Percentiles rank a stretch among this genome's conserved stretches.
These are phyloP conservation scores for Pseudorhiza aurosa DNA, from an alignment of 30 jellyfish, hydroid and myxozoan species.

Conservation along the genomic window DNA sequence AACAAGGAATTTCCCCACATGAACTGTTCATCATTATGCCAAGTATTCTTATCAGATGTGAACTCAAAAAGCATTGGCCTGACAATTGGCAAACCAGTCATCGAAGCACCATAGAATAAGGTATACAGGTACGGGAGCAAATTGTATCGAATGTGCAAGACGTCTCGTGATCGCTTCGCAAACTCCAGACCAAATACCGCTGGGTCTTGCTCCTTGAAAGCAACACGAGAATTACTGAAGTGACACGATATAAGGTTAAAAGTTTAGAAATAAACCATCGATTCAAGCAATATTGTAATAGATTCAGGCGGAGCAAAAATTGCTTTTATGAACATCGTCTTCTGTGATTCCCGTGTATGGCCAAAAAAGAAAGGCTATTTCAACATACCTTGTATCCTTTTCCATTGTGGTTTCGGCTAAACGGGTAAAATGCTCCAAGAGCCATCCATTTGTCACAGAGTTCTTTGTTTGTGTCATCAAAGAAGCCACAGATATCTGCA, in stretches of 20 bases:
- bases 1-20: slow-evolving; percentile 89
- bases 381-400: slow-evolving; percentile 62
- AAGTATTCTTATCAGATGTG: slow-evolving; percentile 52
- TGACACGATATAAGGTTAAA: no score
- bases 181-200: slow-evolving; percentile 80
- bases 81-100: slow-evolving; percentile 80
- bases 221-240: not conserved
- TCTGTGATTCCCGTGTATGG: no score
- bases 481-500: slow-evolving; percentile 96
- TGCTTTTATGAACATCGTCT: no score
- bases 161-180: slow-evolving; percentile 62
- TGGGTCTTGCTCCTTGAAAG: slow-evolving; percentile 90
- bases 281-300: no score
- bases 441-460: slow-evolving; percentile 95
- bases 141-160: slow-evolving; percentile 65
- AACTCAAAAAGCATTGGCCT: slow-evolving; percentile 84
- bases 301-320: no score
- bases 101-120: slow-evolving; percentile 66
- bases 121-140: slow-evolving; percentile 91
- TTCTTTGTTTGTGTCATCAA: slow-evolving; percentile 57
- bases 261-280: no score
- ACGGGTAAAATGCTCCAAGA: slow-evolving; percentile 96
- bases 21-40: slow-evolving; percentile 81
- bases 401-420: slow-evolving; percentile 91
- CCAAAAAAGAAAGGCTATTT: no score